Base-by-base conservation (phyloP, 2,888 invertebrate genomes). In the Penaeus monodon region DNA sequence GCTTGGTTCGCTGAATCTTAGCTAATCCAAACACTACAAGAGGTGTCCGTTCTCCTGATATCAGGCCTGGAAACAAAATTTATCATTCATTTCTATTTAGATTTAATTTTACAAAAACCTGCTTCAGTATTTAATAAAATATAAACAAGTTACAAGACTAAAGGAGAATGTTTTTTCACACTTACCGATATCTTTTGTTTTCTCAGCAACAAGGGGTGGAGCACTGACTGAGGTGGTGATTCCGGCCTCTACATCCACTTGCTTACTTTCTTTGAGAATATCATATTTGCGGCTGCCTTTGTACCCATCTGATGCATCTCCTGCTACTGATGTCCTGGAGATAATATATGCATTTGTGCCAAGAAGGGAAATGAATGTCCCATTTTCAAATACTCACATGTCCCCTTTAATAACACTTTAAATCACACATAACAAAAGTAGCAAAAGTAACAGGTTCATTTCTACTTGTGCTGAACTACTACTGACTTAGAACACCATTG, bases 1-100 rank as follows among this genome's bases (percentile, higher is more conserved):
- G 93, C 14, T 96, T 94, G 0, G 97, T 97, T 90, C 96, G 94
- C 91, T 97, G 97, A 90, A 99, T 97, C 92, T 97, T 94, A 4
- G 95, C 96, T 1, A 97, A 96, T 0, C 98, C 98, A 92, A 97
- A 97, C 38, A 98, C 96, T 22, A 93, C 92, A 66, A 93, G 90
- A 20, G 91, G 91, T 14, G 91, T 91, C 17, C 90, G 85, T 74
- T 90, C 90, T 29, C 88, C 86, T 20, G 84, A 85, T 20, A 85
- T 80, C 22, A 86, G 76, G 17, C 90, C 90, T 85, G 88, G 73
- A 22, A 49, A 66, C 49, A 73, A 57, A 70, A n/a, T 76, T 44
- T 17, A 44, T 44, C 38, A 24, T 57, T 65, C 17, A n/a, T 65
- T 65, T 65, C 64, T 24, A 7, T 29, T 70, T 14, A 27, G 70